Evolutionary conservation across 2,113 vertebrate species (phyloP).

Genomic region (Xenopus borealis): DNA sequence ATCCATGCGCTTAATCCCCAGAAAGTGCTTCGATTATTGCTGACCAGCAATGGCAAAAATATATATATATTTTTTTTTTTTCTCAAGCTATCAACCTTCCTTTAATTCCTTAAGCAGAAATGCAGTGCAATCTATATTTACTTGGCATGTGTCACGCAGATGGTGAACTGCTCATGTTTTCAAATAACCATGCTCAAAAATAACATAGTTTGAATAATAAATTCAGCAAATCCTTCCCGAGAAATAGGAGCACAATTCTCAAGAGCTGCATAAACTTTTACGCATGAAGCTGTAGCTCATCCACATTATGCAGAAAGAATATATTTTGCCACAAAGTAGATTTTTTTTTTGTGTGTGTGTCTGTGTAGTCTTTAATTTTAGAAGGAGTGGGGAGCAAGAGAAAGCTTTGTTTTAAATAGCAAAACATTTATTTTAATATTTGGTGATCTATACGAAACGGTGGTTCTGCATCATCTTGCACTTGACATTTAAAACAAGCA

Average conservation of each 20-base stretch:
- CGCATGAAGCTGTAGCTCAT: constrained; percentile 68
- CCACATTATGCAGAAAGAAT: constrained; percentile 66
- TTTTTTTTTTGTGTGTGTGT: constrained; percentile 61
- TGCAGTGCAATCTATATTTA: constrained; percentile 81
- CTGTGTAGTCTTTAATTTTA: constrained; percentile 54
- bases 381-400: constrained; percentile 17
- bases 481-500: constrained; percentile 68
- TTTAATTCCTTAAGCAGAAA: constrained; percentile 85
- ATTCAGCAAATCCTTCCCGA: constrained; percentile 72
- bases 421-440: constrained; percentile 61
- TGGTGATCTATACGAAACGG: constrained; percentile 65
- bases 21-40: constrained; percentile 99
- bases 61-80: constrained; percentile 61
- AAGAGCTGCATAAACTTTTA: constrained; percentile 76
- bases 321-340: constrained; percentile 55
- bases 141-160: constrained; percentile 82
- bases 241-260: constrained; percentile 71
- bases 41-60: constrained; percentile 98
- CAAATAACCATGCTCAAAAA: constrained; percentile 79
- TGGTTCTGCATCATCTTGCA: constrained; percentile 64
- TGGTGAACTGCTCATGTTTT: constrained; percentile 78
- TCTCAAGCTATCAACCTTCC: constrained; percentile 78
- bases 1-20: constrained; percentile 98
- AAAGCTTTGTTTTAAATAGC: constrained; percentile 55
- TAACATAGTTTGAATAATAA: constrained; percentile 80